Percentiles rank a stretch among this genome's conserved stretches.
Conservation (phyloP, 2,113 vertebrate genomes). For the Solea solea region DNA sequence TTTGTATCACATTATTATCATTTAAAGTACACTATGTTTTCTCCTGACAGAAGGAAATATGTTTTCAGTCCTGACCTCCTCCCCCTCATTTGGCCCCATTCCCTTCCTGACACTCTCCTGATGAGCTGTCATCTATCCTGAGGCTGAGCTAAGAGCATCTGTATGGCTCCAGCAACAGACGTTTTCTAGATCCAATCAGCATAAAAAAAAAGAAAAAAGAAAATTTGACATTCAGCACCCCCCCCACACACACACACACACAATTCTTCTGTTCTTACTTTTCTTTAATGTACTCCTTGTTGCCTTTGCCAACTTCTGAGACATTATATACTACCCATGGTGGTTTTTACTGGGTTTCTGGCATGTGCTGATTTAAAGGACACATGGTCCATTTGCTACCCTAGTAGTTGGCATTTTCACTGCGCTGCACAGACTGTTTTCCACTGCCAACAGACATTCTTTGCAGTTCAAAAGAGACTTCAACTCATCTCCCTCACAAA, state of each 20-base stretch:
- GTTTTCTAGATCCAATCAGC: conserved; percentile 1
- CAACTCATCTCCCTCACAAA: too few species aligned
- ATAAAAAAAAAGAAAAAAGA: conserved; percentile 17
- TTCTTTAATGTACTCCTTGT: too few species aligned
- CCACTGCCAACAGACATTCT: too few species aligned
- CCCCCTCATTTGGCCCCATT: conserved; percentile 24
- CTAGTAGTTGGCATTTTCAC: neutral
- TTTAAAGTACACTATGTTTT: neutral
- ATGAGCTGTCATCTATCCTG: conserved; percentile 36
- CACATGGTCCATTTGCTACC: neutral
- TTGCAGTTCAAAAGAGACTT: too few species aligned
- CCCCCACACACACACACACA: neutral
- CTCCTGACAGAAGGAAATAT: neutral
- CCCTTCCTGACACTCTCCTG: conserved; percentile 32
- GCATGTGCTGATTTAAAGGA: neutral
- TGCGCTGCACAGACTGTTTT: neutral
- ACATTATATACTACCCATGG: neutral
- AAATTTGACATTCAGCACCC: conserved; percentile 13
- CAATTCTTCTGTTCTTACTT: neutral
- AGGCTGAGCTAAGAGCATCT: conserved; percentile 35
- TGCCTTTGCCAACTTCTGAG: neutral
- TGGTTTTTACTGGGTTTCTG: neutral
- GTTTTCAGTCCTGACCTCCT: conserved; percentile 31
- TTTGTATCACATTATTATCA: neutral
- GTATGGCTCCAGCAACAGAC: conserved; percentile 21